Evolutionary conservation across 2,113 vertebrate species (phyloP).

Genomic region (Formicarius rufipectus): DNA sequence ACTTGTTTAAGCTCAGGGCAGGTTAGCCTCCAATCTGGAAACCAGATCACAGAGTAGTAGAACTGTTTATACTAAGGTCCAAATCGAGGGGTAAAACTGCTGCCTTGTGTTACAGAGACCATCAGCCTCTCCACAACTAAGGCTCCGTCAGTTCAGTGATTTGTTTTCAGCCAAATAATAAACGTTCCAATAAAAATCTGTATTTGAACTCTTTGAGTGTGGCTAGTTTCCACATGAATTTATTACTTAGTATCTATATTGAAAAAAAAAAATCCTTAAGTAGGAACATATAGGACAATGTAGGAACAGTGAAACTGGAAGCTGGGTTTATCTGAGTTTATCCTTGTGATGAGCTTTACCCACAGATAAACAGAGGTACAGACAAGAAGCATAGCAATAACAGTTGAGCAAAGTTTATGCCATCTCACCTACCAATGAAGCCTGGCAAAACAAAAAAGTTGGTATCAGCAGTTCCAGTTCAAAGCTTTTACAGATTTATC

Average conservation of each 20-base stretch:
- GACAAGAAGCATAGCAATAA: neutral
- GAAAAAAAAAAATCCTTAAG: too few relatives aligned
- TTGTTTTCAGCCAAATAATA: neutral
- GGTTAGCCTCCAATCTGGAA: neutral
- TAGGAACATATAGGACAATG: neutral
- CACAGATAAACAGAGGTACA: neutral
- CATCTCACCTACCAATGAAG: neutral
- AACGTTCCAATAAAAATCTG: neutral
- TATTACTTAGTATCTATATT: neutral
- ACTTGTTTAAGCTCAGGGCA: neutral
- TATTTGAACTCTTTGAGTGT: neutral
- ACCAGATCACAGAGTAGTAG: neutral
- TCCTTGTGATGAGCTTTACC: neutral
- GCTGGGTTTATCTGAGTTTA: neutral
- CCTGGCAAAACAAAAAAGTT: neutral
- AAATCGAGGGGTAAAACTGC: neutral
- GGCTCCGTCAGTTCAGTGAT: neutral
- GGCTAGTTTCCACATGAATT: neutral
- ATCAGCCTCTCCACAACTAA: neutral
- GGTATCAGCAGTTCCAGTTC: neutral
- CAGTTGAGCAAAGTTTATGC: neutral
- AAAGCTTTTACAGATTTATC: neutral
- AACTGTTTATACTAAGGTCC: neutral
- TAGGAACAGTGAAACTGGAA: neutral
- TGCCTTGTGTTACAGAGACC: fast-evolving